Evolutionary conservation across 2,797 vertebrate genomes (phyloP).

Genomic region (Platalea minor): DNA sequence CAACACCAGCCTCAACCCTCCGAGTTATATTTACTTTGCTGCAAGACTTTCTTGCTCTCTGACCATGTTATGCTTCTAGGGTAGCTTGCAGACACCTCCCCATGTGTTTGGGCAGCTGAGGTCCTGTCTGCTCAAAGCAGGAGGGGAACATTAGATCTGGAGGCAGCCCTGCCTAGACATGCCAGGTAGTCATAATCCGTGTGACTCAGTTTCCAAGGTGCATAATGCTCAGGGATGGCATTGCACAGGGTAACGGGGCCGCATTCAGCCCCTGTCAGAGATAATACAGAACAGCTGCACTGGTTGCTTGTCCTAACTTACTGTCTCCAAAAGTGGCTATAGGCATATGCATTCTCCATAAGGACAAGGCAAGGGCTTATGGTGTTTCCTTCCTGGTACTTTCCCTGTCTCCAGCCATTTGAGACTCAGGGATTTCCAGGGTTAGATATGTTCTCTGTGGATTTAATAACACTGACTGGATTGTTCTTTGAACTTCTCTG

Average conservation of each 20-base stretch:
- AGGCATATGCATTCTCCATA: neutral
- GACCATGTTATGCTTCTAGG: neutral
- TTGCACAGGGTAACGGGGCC: neutral
- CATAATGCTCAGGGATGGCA: neutral
- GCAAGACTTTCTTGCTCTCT: neutral
- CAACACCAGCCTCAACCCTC: neutral
- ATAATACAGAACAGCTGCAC: neutral
- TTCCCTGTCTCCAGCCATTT: conserved; percentile 5
- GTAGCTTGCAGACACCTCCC: neutral
- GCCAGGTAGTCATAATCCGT: too few species aligned
- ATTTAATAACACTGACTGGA: neutral
- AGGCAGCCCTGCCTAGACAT: neutral
- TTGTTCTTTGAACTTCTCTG: neutral
- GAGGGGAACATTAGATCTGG: neutral
- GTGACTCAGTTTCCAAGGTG: neutral
- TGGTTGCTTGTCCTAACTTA: neutral
- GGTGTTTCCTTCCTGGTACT: neutral
- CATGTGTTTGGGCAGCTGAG: neutral
- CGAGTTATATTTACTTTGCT: neutral
- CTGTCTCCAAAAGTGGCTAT: neutral
- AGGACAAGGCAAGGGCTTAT: neutral
- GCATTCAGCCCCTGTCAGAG: neutral
- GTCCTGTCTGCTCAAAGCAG: neutral
- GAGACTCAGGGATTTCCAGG: neutral
- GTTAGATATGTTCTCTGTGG: neutral